Evolutionary conservation across 2,888 invertebrate species (phyloP), one percentile per base, ranked within the genome.

Genomic region (Noctua janthe): DNA sequence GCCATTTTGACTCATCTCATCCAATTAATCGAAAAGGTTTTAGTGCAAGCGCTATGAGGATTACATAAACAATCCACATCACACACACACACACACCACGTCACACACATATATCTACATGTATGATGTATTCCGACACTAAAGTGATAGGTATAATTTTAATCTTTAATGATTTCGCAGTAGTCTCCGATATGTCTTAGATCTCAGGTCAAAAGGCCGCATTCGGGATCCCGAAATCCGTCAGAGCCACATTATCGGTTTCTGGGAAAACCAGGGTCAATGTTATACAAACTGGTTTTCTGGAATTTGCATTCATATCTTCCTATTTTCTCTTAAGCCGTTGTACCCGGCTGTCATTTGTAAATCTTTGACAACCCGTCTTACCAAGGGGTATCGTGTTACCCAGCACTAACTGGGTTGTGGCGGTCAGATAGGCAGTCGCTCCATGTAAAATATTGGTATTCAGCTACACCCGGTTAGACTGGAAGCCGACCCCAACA

Each of bases 221-320:
- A 49, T 62, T 39, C 15, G 49, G 15, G 64, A 64, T 64, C 64
- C 64, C 17, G 35, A 35, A 51, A 62, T 39, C 6, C 23, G 71
- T 51, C 49, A 15, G 20, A 62, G 43, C 56, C 11, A n/a, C 20
- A n/a, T 76, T n/a, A 64, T 15, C 49, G 17, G 11, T 74, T 51
- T 51, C 49, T 1, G 7, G 39, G 29, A 51, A 76, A 51, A 2
- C 29, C 49, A 39, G 62, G 11, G n/a, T 62, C 49, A 74, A 49
- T 73, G 74, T n/a, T 76, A 4, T 62, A 39, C 39, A 62, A 39
- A 76, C 39, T 49, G 39, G 20, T 59, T 74, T 11, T n/a, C n/a
- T 49, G 47, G 11, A 47, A 56, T 35, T 56, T 54, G 43, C 29
- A 29, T 71, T 29, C 39, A 8, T 20, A 29, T 75, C n/a, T 10